Conservation (phyloP, 1,140 invertebrate genomes). For the Calephelis virginiensis region DNA sequence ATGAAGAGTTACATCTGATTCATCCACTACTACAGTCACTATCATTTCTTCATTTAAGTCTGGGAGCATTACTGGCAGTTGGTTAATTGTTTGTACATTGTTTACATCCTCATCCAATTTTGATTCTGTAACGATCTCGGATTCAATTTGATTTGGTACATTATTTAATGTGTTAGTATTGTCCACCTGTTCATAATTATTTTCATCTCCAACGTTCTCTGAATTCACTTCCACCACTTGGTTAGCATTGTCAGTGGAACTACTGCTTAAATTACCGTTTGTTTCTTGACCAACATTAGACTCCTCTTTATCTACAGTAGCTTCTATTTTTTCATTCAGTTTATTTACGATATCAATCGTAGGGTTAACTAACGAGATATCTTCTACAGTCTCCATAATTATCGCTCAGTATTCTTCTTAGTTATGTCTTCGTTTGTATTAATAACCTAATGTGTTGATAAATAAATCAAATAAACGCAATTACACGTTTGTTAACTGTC, state of each 20-base stretch:
- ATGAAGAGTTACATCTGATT: slow-evolving; percentile 24
- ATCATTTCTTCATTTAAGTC: slow-evolving; percentile 5
- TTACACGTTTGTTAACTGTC: slow-evolving; percentile 27
- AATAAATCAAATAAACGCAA: slow-evolving; percentile 56
- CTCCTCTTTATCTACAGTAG: slow-evolving; percentile 32
- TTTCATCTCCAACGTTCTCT: neutral
- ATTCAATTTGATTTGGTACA: neutral
- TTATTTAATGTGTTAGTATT: neutral
- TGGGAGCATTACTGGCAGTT: neutral
- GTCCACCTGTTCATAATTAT: neutral
- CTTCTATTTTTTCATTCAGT: slow-evolving; percentile 38
- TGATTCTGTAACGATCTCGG: slow-evolving; percentile 34
- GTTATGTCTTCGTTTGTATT: neutral
- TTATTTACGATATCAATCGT: slow-evolving; percentile 38
- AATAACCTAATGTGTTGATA: slow-evolving; percentile 53
- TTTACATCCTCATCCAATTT: slow-evolving; percentile 3
- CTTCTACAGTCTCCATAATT: slow-evolving; percentile 59
- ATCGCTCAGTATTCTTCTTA: slow-evolving; percentile 5
- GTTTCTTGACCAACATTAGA: slow-evolving; percentile 55
- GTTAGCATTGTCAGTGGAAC: neutral
- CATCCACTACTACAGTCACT: slow-evolving; percentile 7
- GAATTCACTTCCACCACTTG: neutral
- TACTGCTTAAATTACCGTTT: slow-evolving; percentile 39
- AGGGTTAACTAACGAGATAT: slow-evolving; percentile 35
- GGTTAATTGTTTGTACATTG: neutral